Percentiles rank a stretch among this genome's conserved stretches.
These are phyloP conservation scores for Odontamblyopus lacepedii DNA, from an alignment of 2,797 vertebrate genomes.

Conservation along the genomic window DNA sequence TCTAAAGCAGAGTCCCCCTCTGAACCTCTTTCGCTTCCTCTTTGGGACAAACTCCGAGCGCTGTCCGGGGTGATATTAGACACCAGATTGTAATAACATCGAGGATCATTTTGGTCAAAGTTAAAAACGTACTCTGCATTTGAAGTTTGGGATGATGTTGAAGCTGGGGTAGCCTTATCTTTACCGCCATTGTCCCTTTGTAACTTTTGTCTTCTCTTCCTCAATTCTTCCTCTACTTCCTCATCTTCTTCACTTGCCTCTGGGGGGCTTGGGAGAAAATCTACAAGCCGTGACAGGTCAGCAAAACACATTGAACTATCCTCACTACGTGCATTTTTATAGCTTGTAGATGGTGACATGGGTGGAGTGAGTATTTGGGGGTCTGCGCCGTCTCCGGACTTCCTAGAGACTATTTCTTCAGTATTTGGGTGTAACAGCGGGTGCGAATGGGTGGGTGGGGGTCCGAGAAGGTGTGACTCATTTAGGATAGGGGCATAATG, in stretches of 20 bases:
- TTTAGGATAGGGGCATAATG: conserved; percentile 20
- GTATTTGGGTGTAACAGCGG: conserved; percentile 48
- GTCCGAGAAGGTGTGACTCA: conserved; percentile 57
- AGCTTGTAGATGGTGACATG: conserved; percentile 8
- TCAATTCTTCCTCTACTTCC: conserved; percentile 57
- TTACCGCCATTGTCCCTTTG: conserved; percentile 15
- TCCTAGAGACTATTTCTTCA: conserved; percentile 25
- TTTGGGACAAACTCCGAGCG: conserved; percentile 59
- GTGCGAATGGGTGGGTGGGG: conserved; percentile 62
- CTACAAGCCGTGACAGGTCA: conserved; percentile 74
- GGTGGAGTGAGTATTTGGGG: conserved; percentile 30
- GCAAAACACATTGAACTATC: conserved; percentile 78
- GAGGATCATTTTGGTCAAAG: conserved; percentile 73
- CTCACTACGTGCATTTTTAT: conserved; percentile 30
- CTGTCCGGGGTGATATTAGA: conserved; percentile 84
- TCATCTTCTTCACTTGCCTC: conserved; percentile 75
- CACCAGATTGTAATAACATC: conserved; percentile 86
- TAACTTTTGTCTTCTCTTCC: conserved; percentile 37
- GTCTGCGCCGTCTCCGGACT: conserved; percentile 48
- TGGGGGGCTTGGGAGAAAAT: conserved; percentile 70
- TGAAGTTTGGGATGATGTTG: conserved; percentile 40
- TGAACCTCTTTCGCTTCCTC: background rate
- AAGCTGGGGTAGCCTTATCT: conserved; percentile 11
- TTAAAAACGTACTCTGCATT: conserved; percentile 72
- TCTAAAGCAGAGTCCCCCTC: conserved; percentile 15